These are phyloP conservation scores for Tenthredo distinguenda DNA, from an alignment of 2,888 invertebrate genomes.

Conservation along the genomic window DNA sequence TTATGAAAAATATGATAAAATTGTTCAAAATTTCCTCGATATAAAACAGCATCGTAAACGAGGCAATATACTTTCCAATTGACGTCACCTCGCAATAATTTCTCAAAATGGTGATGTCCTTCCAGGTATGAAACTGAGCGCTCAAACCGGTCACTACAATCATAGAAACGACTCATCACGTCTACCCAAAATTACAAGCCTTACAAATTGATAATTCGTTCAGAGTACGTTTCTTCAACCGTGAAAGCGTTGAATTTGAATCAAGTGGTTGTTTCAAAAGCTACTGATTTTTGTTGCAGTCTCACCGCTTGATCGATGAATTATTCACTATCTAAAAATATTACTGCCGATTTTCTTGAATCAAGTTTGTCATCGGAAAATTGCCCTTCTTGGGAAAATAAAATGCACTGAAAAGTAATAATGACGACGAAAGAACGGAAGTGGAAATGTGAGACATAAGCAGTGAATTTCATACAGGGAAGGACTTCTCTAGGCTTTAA, in stretches of 20 bases:
- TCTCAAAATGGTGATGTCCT: constrained; percentile 31
- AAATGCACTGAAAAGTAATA: neutral
- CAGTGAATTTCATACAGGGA: constrained; percentile 28
- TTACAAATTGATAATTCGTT: neutral
- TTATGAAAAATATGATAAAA: constrained; percentile 49
- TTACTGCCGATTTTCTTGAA: neutral
- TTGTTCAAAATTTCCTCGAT: constrained; percentile 45
- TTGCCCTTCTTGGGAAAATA: neutral
- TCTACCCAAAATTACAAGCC: neutral
- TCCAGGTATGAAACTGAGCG: constrained; percentile 24
- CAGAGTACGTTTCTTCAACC: neutral
- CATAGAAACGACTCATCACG: neutral
- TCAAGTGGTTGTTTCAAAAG: neutral
- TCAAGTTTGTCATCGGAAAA: neutral
- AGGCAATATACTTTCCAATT: constrained; percentile 5
- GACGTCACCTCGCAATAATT: constrained; percentile 40
- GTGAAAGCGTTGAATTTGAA: neutral
- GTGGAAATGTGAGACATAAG: neutral
- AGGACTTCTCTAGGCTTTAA: constrained; percentile 9
- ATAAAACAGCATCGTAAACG: constrained; percentile 32
- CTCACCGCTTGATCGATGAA: neutral
- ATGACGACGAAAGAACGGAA: neutral
- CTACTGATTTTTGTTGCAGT: neutral
- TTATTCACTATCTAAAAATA: neutral
- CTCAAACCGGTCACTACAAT: neutral